Evolutionary conservation across 2,113 vertebrate species (phyloP), one percentile per base, ranked within the genome.

Genomic region (Atherinomorus stipes): DNA sequence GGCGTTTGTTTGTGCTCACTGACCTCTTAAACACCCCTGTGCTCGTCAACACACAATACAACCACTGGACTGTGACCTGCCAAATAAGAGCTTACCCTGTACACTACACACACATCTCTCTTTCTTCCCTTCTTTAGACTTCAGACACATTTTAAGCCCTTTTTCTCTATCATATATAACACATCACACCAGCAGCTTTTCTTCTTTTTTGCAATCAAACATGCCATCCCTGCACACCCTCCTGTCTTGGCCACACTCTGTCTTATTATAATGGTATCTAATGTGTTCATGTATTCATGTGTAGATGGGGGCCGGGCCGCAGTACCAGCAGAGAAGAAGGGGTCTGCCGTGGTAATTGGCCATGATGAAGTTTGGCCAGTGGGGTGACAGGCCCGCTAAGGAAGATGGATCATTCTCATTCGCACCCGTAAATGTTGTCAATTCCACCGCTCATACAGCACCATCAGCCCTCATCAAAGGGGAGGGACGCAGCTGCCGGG

Each of bases 371-470:
- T 98, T 98, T 98, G 96, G 97, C 98, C 96, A 96, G 95, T 95
- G 94, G 86, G 93, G 94, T 99, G 98, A 99, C 98, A 99, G 88
- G 96, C 93, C 94, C 76, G 91, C 96, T 99, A 99, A 98, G 96
- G 96, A 99, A 99, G 97, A 99, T 99, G 97, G 97, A 99, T 99
- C 96, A 99, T 98, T 97, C 97, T 98, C 97, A 99, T 99, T 99
- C 98, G 96, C 96, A 95, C 95, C 96, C 94, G 95, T 98, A 98
- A 99, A 98, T 98, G 98, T 97, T 98, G 97, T 99, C 97, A 99
- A 97, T 98, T 99, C 96, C 95, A 94, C 95, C 96, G 95, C 96
- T 98, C 96, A 96, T 97, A 96, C 95, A 73, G 95, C 95, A 94
- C 96, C 96, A 97, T 98, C 98, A 97, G 95, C 95, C 94, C 94